Evolutionary conservation across 2,113 vertebrate genomes (phyloP).

Genomic region (Myrmophylax atrothorax): DNA sequence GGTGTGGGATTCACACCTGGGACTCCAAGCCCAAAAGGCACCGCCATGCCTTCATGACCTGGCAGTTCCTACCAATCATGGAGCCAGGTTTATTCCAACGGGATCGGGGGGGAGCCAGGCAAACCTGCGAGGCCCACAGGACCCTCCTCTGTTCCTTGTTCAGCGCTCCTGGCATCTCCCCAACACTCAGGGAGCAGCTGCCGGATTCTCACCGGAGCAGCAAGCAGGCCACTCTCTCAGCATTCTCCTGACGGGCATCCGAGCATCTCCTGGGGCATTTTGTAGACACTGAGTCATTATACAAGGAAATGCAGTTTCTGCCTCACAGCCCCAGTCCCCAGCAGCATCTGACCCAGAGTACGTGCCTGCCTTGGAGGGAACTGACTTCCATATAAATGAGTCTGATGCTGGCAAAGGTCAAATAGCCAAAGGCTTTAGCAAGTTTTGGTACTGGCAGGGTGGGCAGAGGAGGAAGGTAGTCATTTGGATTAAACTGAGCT

Average conservation of each 20-base stretch:
- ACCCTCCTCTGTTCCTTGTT: not conserved
- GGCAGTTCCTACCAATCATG: fast-evolving
- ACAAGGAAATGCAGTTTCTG: not conserved
- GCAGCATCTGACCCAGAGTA: not conserved
- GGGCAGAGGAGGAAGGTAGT: not conserved
- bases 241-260: not conserved
- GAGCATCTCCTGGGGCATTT: not conserved
- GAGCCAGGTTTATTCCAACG: not conserved
- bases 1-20: not conserved
- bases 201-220: not conserved
- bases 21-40: not conserved
- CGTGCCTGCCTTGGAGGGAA: not conserved
- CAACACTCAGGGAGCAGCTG: fast-evolving
- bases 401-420: not conserved
- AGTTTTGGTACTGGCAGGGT: not conserved
- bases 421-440: not conserved
- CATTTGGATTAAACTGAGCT: not conserved
- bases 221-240: fast-evolving
- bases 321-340: not conserved
- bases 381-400: not conserved
- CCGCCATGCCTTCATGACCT: fast-evolving
- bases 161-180: not conserved
- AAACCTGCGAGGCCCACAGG: not conserved
- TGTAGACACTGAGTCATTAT: not conserved
- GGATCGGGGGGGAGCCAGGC: not conserved